Percentiles rank a stretch among this genome's conserved stretches.
phyloP scores from a whole-genome alignment of 2,888 invertebrate species.

The Petrophora chlorosata region DNA sequence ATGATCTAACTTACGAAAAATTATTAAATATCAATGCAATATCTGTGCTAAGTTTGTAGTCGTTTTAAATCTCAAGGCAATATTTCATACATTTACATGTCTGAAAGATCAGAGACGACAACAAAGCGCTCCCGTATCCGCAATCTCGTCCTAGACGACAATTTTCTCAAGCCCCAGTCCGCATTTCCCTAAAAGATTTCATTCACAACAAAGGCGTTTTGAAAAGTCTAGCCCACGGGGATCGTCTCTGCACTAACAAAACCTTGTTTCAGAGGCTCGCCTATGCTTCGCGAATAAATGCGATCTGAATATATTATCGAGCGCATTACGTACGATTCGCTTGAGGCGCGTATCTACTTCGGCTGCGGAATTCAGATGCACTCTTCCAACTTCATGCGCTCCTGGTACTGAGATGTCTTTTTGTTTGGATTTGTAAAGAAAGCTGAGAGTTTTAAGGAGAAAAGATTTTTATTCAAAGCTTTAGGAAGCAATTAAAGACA shows the following conservation, averaged over 20 bases:
- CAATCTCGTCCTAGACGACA: conserved; percentile 28
- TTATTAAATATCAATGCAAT: too few relatives aligned
- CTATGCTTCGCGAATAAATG: conserved; percentile 74
- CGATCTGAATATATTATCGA: conserved; percentile 80
- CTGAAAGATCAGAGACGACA: conserved; percentile 21
- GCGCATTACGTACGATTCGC: conserved; percentile 76
- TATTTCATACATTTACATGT: conserved; percentile 23
- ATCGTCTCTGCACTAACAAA: conserved; percentile 68
- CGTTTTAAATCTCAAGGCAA: conserved; percentile 19
- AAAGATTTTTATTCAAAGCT: conserved; percentile 28
- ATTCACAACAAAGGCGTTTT: conserved; percentile 47
- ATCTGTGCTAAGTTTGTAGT: conserved; percentile 4
- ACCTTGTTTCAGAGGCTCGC: conserved; percentile 74
- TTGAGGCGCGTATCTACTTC: conserved; percentile 69
- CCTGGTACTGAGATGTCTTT: conserved; percentile 45
- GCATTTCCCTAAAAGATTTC: conserved; percentile 36
- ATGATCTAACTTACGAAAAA: too few relatives aligned
- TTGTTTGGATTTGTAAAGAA: conserved; percentile 24
- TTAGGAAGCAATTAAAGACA: conserved; percentile 22
- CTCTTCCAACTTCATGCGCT: conserved; percentile 63
- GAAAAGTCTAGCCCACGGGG: conserved; percentile 60
- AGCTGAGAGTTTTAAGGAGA: conserved; percentile 19
- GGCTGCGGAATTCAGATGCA: conserved; percentile 67
- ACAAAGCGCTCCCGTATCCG: conserved; percentile 23
- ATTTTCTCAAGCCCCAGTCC: conserved; percentile 34